These are phyloP conservation scores for Erynnis tages DNA, from an alignment of 2,888 invertebrate species.

Conservation along the genomic window DNA sequence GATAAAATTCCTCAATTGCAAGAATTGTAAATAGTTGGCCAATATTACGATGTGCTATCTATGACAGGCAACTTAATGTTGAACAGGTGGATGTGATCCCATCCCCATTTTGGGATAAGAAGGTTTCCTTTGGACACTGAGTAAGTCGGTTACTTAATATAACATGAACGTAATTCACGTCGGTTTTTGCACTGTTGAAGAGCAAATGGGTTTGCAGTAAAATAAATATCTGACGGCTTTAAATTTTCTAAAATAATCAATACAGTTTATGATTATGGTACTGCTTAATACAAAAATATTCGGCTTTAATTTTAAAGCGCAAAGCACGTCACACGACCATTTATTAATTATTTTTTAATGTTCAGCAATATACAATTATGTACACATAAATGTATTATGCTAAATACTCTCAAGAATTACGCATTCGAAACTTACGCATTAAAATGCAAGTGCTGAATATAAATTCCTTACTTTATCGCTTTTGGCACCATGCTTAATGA, in stretches of 20 bases:
- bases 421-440: no score
- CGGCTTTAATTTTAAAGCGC: no score
- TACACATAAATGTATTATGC: background rate
- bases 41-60: constrained; percentile 33
- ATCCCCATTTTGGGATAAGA: constrained; percentile 33
- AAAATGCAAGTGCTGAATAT: background rate
- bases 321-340: background rate
- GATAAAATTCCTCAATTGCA: constrained; percentile 35
- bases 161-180: background rate
- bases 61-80: constrained; percentile 35
- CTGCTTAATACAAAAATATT: no score
- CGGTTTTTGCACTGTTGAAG: background rate
- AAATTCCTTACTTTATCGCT: background rate
- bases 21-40: constrained; percentile 32
- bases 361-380: background rate
- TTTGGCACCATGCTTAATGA: background rate
- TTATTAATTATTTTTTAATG: background rate
- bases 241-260: no score
- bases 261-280: background rate
- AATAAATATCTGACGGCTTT: no score
- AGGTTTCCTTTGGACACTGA: constrained; percentile 35
- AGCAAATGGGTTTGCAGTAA: background rate
- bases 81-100: constrained; percentile 34
- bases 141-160: constrained; percentile 24
- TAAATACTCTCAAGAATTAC: no score